phyloP scores from a whole-genome alignment of 1,140 invertebrate genomes.

The Drosophila obscura region DNA sequence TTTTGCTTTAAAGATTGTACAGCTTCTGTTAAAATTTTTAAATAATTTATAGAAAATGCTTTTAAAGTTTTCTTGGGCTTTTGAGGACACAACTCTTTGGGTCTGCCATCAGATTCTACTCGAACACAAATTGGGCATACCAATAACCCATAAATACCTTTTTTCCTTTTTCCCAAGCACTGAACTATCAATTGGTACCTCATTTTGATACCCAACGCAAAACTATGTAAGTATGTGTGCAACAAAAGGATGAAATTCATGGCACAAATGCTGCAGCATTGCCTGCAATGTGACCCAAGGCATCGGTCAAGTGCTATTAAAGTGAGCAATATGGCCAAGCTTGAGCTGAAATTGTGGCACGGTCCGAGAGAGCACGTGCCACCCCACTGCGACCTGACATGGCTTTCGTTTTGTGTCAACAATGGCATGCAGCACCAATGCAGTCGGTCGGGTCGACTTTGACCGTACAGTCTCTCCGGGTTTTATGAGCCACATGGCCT shows the following conservation, averaged over 20 bases:
- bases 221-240: too few species aligned
- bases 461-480: not conserved
- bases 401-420: conserved; percentile 25
- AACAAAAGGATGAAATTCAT: not conserved
- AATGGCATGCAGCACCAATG: conserved; percentile 22
- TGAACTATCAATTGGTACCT: too few species aligned
- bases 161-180: conserved; percentile 1
- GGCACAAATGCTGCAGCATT: conserved; percentile 9
- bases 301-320: conserved; percentile 1
- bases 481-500: conserved; percentile 47
- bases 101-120: too few species aligned
- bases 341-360: too few species aligned
- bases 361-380: too few species aligned
- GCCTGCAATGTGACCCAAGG: not conserved
- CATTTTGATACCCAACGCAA: too few species aligned
- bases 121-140: too few species aligned
- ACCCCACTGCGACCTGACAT: conserved; percentile 14
- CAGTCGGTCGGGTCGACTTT: not conserved
- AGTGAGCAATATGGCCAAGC: conserved; percentile 24
- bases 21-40: too few species aligned
- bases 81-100: too few species aligned
- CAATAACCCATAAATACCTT: not conserved
- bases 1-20: too few species aligned
- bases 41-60: too few species aligned
- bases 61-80: too few species aligned